A percentile compares a stretch with the other conserved stretches of the same genome.
Conservation (phyloP, 1,140 invertebrate species). For the Hylaeus volcanicus region DNA sequence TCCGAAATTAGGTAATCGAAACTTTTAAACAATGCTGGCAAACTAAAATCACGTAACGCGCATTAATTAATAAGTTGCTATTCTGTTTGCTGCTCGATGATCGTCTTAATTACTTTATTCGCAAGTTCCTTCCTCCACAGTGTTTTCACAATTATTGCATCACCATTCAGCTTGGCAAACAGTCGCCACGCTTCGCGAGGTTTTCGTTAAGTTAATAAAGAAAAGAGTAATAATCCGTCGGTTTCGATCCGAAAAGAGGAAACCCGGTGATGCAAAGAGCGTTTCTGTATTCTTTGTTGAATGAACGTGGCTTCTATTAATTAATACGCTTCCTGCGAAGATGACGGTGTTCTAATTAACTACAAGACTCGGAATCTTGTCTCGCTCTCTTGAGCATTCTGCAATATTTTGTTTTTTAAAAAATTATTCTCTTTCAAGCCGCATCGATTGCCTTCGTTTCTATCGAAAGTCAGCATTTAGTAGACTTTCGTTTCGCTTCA, state of each 20-base stretch:
- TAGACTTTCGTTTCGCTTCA: neutral
- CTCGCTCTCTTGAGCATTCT: conserved; percentile 24
- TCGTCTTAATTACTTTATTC: neutral
- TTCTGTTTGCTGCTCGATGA: no score
- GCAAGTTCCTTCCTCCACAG: neutral
- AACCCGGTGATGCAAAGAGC: conserved; percentile 24
- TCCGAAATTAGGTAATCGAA: no score
- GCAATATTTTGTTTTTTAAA: neutral
- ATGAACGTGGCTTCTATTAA: conserved; percentile 3
- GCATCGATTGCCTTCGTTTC: no score
- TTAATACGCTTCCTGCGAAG: conserved; percentile 34
- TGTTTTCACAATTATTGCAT: conserved; percentile 15
- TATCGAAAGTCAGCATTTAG: neutral
- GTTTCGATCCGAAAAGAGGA: conserved; percentile 19
- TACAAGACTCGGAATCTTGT: neutral
- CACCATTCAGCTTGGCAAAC: conserved; percentile 23
- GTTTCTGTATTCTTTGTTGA: conserved; percentile 1
- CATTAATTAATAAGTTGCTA: no score
- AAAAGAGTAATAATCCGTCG: conserved; percentile 29
- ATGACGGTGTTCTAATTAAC: conserved; percentile 19
- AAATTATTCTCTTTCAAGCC: neutral
- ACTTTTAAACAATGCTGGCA: no score
- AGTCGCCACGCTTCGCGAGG: conserved; percentile 11
- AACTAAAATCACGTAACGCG: no score
- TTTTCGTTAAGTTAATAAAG: conserved; percentile 15